Evolutionary conservation across 1,140 invertebrate genomes (phyloP), one percentile per base, ranked within the genome.

Genomic region (Trichonephila inaurata): DNA sequence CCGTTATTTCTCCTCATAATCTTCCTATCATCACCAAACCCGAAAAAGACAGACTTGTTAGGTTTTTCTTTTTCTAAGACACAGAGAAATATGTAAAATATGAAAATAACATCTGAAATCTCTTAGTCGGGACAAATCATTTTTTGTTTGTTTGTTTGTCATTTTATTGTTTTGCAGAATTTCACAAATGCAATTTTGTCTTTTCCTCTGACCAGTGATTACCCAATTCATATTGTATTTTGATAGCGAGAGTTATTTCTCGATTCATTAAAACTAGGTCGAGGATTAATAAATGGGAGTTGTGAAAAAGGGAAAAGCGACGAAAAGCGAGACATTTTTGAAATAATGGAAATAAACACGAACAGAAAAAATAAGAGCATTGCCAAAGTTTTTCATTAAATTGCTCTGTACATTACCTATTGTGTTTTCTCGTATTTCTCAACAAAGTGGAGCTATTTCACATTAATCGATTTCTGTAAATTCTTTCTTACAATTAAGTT

Each of bases 241-340:
- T 77, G 24, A 77, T 77, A 33, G 18, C 24, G 18, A 77, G 28
- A 77, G 66, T 69, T 69, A 77, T 40, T 40, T 28, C 24, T 40
- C 72, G 33, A 77, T 77, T 40, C 28, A 77, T 77, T 33, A 33
- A 77, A 77, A 77, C 72, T 77, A 77, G 72, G 72, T 77, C 72
- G 72, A 77, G 72, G 72, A 77, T 77, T 77, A 77, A 77, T 33
- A 28, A 77, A 18, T 16, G 16, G 28, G 18, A 40, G 33, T 77
- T 77, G 24, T 28, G 72, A 77, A 77, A 77, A 77, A 77, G 24
- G 28, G 33, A 18, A 77, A 77, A 77, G 12, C 21, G 8, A 69
- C 24, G 66, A 69, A 69, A 69, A 77, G 28, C 51, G 51, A 18
- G 33, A 77, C 14, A 33, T 77, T 77, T 19, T 28, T 33, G 24